A percentile compares a stretch with the other conserved stretches of the same genome.
These are phyloP conservation scores for Helostoma temminkii DNA, from an alignment of 2,797 vertebrate species.

Conservation along the genomic window DNA sequence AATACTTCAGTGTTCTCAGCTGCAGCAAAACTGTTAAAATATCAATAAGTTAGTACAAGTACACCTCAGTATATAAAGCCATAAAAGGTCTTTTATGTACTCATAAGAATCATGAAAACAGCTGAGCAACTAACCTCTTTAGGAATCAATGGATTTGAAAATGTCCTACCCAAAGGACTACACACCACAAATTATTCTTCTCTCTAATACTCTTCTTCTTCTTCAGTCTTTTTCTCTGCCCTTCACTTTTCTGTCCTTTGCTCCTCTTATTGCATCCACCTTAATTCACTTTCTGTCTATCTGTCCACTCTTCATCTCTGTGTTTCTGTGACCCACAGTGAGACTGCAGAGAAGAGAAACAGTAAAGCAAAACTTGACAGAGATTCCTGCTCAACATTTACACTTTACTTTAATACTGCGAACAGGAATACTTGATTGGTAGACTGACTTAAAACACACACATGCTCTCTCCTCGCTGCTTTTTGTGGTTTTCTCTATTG, in stretches of 20 bases:
- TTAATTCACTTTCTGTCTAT: conserved; percentile 33
- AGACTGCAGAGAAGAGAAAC: conserved; percentile 11
- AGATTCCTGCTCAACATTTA: no score
- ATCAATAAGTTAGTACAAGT: no score
- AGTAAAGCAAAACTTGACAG: conserved; percentile 26
- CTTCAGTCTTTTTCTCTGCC: conserved; percentile 19
- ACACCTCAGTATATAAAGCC: no score
- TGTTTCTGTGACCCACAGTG: conserved; percentile 25
- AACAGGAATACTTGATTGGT: no score
- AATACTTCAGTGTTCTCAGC: background rate
- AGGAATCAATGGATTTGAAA: conserved; percentile 54
- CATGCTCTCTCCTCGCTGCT: background rate
- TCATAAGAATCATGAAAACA: conserved; percentile 6
- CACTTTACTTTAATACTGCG: no score
- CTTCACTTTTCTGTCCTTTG: conserved; percentile 3
- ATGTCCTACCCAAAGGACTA: conserved; percentile 30
- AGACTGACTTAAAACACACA: no score
- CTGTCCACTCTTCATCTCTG: background rate
- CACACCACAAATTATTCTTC: conserved; percentile 18
- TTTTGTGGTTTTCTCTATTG: background rate
- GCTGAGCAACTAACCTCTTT: conserved; percentile 13
- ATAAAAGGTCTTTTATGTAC: background rate
- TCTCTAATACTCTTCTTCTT: conserved; percentile 26
- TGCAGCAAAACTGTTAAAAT: background rate
- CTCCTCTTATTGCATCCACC: conserved; percentile 27